Base-by-base conservation (phyloP, 2,888 invertebrate species). In the Cheilosia urbana region DNA sequence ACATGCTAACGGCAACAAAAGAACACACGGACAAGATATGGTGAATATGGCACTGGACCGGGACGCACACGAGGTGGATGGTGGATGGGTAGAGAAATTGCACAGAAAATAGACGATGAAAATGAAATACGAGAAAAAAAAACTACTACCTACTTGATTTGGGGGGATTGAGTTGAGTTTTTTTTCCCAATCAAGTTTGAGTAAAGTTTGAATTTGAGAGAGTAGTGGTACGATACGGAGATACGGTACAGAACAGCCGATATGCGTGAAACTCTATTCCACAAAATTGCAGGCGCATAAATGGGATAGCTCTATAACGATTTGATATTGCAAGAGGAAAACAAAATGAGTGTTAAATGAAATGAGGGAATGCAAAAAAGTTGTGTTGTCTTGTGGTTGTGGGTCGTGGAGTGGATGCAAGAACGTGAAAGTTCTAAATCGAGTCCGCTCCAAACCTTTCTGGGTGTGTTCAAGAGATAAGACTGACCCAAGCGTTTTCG, bases 1-100 rank as follows among this genome's bases (percentile, higher is more conserved):
- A 78, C 87, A 81, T 87, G 78, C 87, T 87, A 87, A 87, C 80
- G 87, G 87, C 82, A 87, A 87, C 83, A 87, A 73, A 83, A 87
- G 55, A 87, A 80, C 72, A 78, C 81, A 87, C 53, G 45, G 80
- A 71, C 58, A 81, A 73, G 49, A 62, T 60, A 73, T 65, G 69
- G 53, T 71, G 76, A 78, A 72, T 79, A 68, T 81, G 51, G 13
- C 47, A 78, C 66, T 45, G 13, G 24, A 78, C 66, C 66, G 51
- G 13, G 24, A 78, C 66, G 40, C 66, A 58, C 55, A 79, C 69
- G 65, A 76, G 34, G 78, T 69, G 71, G 73, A 68, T 75, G 66
- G 77, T 4, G 77, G 77, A 76, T 69, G 66, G 73, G 65, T 75
- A 71, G 77, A 84, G 81, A 76, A 77, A 72, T 81, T 83, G 78